phyloP scores from a whole-genome alignment of 2,113 vertebrate species.

The Cyprinodon variegatus region DNA sequence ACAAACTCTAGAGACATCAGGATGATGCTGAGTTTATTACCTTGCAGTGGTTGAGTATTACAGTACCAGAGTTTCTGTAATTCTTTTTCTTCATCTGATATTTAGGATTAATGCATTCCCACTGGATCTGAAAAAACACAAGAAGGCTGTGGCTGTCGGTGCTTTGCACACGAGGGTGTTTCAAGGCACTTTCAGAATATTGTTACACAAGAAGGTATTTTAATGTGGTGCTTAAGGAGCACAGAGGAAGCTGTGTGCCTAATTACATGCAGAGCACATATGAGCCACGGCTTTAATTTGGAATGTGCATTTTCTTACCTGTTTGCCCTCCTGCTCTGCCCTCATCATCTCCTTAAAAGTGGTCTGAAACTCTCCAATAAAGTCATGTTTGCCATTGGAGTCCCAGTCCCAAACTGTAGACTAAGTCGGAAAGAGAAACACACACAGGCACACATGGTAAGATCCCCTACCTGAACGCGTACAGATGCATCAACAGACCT shows the following conservation, averaged over 20 bases:
- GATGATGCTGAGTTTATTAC: conserved; percentile 66
- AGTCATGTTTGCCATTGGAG: conserved; percentile 98
- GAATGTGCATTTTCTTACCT: conserved; percentile 75
- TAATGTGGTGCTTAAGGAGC: background rate
- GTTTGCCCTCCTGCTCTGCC: conserved; percentile 90
- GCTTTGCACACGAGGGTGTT: background rate
- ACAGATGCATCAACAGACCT: conserved; percentile 39
- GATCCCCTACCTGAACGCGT: conserved; percentile 42
- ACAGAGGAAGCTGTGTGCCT: background rate
- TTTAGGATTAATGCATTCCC: conserved; percentile 99
- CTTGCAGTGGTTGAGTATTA: conserved; percentile 96
- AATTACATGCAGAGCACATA: background rate
- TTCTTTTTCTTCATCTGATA: conserved; percentile 99
- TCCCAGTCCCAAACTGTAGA: conserved; percentile 99
- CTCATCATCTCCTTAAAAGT: conserved; percentile 95
- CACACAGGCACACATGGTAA: conserved; percentile 23
- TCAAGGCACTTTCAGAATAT: background rate
- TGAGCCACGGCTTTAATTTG: background rate
- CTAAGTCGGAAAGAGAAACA: conserved; percentile 77
- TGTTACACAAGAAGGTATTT: conserved; percentile 3
- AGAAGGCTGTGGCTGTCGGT: background rate
- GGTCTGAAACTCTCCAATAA: conserved; percentile 95
- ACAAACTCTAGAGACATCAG: background rate
- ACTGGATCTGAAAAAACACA: conserved; percentile 84
- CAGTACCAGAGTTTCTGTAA: conserved; percentile 96